Percentiles rank a stretch among this genome's conserved stretches.
These are phyloP conservation scores for Siniperca chuatsi DNA, from an alignment of 2,113 vertebrate genomes.

Conservation along the genomic window DNA sequence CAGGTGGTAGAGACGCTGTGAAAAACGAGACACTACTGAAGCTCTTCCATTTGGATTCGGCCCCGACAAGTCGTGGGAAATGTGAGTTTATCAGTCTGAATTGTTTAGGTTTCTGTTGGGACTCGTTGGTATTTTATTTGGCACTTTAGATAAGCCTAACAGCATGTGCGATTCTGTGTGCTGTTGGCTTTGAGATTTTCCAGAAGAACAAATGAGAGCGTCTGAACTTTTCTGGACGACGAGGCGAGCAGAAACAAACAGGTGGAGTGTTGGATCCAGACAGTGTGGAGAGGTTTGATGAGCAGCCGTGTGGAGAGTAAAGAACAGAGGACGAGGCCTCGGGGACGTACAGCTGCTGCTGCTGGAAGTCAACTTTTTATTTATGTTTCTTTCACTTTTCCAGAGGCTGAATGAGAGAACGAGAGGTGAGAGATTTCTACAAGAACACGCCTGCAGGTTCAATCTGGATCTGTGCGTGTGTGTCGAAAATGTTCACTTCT, in stretches of 20 bases:
- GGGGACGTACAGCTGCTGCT: slow-evolving; percentile 9
- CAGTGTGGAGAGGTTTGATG: background rate
- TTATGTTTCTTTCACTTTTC: background rate
- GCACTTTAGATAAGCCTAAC: no score
- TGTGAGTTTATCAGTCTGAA: no score
- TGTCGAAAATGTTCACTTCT: no score
- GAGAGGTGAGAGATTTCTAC: no score
- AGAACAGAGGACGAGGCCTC: slow-evolving; percentile 31
- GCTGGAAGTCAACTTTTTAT: background rate
- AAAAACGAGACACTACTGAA: no score
- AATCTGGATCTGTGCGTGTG: background rate
- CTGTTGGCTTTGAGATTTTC: background rate
- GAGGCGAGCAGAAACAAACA: background rate
- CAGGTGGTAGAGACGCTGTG: no score
- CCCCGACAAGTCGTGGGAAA: no score
- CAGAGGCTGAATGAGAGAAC: background rate
- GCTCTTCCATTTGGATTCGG: no score
- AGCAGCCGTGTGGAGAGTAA: background rate
- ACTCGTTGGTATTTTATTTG: no score
- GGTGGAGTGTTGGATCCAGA: background rate
- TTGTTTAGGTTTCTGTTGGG: no score
- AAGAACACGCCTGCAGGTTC: background rate
- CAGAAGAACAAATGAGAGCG: background rate
- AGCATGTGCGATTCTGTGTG: no score
- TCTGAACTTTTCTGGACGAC: background rate